These are phyloP conservation scores for Labia minor DNA, from an alignment of 2,888 invertebrate genomes.

Conservation along the genomic window DNA sequence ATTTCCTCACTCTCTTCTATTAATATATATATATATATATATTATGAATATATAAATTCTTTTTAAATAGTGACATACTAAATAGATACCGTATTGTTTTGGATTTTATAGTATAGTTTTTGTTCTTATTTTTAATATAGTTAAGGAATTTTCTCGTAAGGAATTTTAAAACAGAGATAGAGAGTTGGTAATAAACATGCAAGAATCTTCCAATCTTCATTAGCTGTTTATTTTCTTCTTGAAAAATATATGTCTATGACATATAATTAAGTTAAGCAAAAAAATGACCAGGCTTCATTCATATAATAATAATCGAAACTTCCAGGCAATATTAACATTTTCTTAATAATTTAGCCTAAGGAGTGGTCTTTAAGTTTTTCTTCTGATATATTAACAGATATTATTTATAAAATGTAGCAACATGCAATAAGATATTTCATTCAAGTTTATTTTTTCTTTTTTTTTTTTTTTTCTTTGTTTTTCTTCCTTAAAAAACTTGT, in stretches of 20 bases:
- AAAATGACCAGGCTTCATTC: neutral
- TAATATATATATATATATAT: too few relatives aligned
- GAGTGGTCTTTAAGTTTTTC: neutral
- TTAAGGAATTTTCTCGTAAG: neutral
- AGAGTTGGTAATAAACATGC: neutral
- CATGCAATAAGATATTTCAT: too few relatives aligned
- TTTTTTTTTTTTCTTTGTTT: too few relatives aligned
- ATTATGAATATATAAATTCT: too few relatives aligned
- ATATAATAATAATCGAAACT: slow-evolving; percentile 5
- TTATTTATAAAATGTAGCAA: too few relatives aligned
- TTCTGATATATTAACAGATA: too few relatives aligned
- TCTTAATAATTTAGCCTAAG: neutral
- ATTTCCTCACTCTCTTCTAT: neutral
- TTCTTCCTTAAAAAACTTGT: neutral
- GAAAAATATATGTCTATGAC: slow-evolving; percentile 7
- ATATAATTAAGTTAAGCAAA: slow-evolving; percentile 1
- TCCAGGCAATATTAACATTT: neutral
- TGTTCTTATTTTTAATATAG: neutral
- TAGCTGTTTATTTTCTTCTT: slow-evolving; percentile 1
- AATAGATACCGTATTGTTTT: too few relatives aligned
- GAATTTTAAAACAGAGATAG: too few relatives aligned
- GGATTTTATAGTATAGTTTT: too few relatives aligned
- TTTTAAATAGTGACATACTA: too few relatives aligned
- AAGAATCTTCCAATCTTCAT: neutral
- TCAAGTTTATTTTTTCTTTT: neutral